Conservation (phyloP, 2,113 vertebrate genomes). For the Cochlearius cochlearius region DNA sequence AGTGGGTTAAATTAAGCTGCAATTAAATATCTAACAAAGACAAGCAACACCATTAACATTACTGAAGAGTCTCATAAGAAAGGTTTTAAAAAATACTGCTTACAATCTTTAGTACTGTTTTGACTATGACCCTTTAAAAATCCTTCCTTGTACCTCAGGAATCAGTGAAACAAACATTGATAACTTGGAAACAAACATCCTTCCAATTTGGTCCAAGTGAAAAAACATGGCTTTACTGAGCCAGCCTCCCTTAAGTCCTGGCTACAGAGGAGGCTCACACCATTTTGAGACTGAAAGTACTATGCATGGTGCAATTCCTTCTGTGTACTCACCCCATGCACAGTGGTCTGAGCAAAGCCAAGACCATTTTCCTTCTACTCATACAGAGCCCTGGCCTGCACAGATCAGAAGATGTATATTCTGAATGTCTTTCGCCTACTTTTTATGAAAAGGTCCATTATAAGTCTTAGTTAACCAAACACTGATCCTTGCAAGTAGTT, state of each 20-base stretch:
- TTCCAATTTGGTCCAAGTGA: not conserved
- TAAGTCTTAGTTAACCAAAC: not conserved
- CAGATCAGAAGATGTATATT: not conserved
- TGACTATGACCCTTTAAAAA: not conserved
- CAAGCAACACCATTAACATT: not conserved
- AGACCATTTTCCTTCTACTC: not conserved
- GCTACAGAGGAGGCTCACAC: not conserved
- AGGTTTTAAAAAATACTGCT: not conserved
- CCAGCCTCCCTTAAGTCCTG: not conserved
- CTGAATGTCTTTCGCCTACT: not conserved
- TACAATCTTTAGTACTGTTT: not conserved
- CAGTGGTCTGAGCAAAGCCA: not conserved
- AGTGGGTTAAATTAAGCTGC: not conserved
- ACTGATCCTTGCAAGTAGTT: not conserved
- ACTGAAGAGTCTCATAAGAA: not conserved
- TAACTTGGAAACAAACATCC: not conserved
- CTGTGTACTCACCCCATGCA: not conserved
- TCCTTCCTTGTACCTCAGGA: not conserved
- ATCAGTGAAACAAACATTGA: not conserved
- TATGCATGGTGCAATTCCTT: not conserved
- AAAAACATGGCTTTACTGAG: not conserved
- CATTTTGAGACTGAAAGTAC: accelerated
- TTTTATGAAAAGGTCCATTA: not conserved
- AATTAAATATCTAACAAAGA: not conserved
- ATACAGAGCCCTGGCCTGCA: accelerated